Conservation (phyloP, 2,888 invertebrate genomes). For the Apantesis nais region DNA sequence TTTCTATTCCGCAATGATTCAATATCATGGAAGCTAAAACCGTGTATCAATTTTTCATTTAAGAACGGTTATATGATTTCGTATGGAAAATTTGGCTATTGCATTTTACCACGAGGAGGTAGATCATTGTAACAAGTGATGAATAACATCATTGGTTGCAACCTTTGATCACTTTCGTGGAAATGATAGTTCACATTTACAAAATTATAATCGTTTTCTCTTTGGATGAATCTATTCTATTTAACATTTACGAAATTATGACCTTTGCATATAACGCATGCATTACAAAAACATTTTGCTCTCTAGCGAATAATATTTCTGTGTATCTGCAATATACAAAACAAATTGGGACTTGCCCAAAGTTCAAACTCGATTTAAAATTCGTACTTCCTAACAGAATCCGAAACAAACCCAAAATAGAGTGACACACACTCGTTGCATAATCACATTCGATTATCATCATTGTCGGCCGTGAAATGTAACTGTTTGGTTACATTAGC, state of each 20-base stretch:
- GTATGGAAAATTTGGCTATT: neutral
- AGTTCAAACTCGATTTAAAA: slow-evolving; percentile 11
- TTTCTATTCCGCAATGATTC: neutral
- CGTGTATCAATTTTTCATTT: neutral
- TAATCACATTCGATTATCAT: neutral
- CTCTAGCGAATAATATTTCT: neutral
- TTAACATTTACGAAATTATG: neutral
- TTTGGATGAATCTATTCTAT: too few relatives aligned
- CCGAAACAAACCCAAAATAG: neutral
- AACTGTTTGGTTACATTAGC: neutral
- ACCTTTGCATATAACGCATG: neutral
- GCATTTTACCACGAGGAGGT: too few relatives aligned
- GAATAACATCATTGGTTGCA: neutral
- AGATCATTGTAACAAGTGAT: too few relatives aligned
- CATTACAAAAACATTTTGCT: neutral
- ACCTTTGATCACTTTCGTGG: too few relatives aligned
- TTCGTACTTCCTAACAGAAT: slow-evolving; percentile 26
- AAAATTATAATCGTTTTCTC: neutral
- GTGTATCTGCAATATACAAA: neutral
- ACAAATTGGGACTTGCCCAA: slow-evolving; percentile 12
- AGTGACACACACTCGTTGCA: neutral
- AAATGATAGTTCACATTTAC: neutral
- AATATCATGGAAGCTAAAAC: neutral
- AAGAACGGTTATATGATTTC: neutral
- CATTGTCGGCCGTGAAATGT: neutral